A percentile compares a stretch with the other conserved stretches of the same genome.
These are phyloP conservation scores for Drosophila gunungcola DNA, from an alignment of 1,140 invertebrate genomes.

Conservation along the genomic window DNA sequence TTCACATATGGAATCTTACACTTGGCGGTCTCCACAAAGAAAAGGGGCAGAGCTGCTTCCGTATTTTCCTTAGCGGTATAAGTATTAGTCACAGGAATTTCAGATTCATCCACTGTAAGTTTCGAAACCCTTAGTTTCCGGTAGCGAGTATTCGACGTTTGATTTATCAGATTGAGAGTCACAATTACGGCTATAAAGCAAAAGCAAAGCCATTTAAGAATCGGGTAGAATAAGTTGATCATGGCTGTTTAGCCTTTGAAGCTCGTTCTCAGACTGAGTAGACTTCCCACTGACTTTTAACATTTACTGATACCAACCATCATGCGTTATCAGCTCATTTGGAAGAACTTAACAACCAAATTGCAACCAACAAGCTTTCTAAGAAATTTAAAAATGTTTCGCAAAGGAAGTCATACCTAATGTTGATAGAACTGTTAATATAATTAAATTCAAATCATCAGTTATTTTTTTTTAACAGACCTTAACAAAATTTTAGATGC, in stretches of 20 bases:
- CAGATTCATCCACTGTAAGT: neutral
- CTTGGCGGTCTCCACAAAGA: constrained; percentile 42
- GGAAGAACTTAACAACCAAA: too few relatives aligned
- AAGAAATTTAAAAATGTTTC: too few relatives aligned
- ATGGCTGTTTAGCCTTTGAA: neutral
- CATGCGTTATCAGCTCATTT: too few relatives aligned
- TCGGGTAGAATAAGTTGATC: constrained; percentile 5
- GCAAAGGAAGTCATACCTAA: too few relatives aligned
- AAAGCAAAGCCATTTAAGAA: constrained; percentile 11
- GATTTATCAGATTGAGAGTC: neutral
- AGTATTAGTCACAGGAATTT: neutral
- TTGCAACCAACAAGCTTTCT: too few relatives aligned
- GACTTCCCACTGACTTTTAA: neutral
- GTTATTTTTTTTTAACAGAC: too few relatives aligned
- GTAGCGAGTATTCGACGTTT: neutral
- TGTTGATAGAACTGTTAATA: too few relatives aligned
- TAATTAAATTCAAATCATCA: too few relatives aligned
- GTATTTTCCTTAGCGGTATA: too few relatives aligned
- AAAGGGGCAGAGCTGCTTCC: neutral
- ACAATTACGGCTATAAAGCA: constrained; percentile 11
- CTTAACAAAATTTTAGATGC: too few relatives aligned
- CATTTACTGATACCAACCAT: neutral
- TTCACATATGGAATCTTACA: constrained; percentile 65
- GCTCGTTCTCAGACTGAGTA: neutral
- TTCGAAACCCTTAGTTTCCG: neutral